phyloP scores from a whole-genome alignment of 64 coral and sea anemone species.

The Actinia equina region DNA sequence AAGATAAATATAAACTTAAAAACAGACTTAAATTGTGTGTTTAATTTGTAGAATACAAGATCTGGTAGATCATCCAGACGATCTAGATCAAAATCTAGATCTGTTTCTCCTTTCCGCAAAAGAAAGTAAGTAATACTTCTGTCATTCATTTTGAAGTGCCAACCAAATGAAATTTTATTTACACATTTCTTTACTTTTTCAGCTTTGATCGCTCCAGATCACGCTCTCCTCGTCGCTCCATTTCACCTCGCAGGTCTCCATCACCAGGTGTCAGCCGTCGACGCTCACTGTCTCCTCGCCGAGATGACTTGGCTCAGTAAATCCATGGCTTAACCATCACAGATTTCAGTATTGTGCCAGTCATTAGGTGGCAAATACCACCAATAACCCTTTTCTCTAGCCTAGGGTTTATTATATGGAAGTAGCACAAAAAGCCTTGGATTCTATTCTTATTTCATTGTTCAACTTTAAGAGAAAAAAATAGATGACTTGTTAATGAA shows the following conservation, averaged over 20 bases:
- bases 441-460: too few relatives aligned
- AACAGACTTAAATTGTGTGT: background rate
- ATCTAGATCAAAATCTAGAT: conserved; percentile 10
- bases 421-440: too few relatives aligned
- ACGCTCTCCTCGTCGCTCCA: conserved; percentile 43
- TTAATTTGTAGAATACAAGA: conserved; percentile 7
- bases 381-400: too few relatives aligned
- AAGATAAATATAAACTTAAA: too few relatives aligned
- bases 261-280: conserved; percentile 21
- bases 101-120: conserved; percentile 12
- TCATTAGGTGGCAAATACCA: too few relatives aligned
- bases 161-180: too few relatives aligned
- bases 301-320: conserved; percentile 9
- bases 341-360: too few relatives aligned
- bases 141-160: background rate
- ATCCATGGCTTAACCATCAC: background rate
- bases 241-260: conserved; percentile 32
- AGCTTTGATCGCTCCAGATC: conserved; percentile 58
- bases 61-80: too few relatives aligned
- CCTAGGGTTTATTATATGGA: too few relatives aligned
- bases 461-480: too few relatives aligned
- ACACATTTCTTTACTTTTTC: background rate
- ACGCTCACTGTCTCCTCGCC: conserved; percentile 49
- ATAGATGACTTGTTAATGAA: too few relatives aligned
- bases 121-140: conserved; percentile 1